Evolutionary conservation across 2,797 vertebrate species (phyloP), one percentile per base, ranked within the genome.

Genomic region (Anabacerthia variegaticeps): DNA sequence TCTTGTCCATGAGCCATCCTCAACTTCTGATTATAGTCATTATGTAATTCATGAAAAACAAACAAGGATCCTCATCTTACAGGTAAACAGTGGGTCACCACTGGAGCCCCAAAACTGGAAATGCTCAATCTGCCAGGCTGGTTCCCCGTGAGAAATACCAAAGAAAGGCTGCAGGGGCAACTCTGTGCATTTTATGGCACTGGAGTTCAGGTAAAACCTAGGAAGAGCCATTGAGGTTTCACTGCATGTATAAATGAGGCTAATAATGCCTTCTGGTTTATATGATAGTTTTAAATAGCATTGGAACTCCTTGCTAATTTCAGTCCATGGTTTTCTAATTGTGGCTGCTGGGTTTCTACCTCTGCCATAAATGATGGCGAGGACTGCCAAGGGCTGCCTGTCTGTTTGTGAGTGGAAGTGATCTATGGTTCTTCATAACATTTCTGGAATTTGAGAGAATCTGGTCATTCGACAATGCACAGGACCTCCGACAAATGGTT

Each of bases 41-140:
- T 91, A 67, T 30, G 43, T 51, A 87, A 85, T 94, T 95, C 76
- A 79, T 87, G 83, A 74, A 85, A 93, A 86, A 32, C 44, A 76
- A 91, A 51, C 72, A 56, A 78, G 78, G 54, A 18, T 84, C 62
- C 39, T 51, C 14, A 43, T 44, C 46, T 72, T 62, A 54, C 26
- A 23, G 80, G 28, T 63, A 67, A 65, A 46, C 23, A 65, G n/a
- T 23, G 61, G 66, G 10, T n/a, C 43, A 39, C 59, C 32, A 4
- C 49, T 37, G 0, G 1, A 46, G 30, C 32, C 30, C 52, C 63
- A n/a, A 27, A 67, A 44, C 26, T 24, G 68, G 22, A 86, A 88
- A 68, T 41, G 63, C 32, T 68, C 30, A 12, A 14, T 88, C 41
- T 71, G 26, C 39, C 21, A 8, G 59, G 58, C 66, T 86, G 59